Evolutionary conservation across 2,113 vertebrate species (phyloP).

Genomic region (Thermophis baileyi): DNA sequence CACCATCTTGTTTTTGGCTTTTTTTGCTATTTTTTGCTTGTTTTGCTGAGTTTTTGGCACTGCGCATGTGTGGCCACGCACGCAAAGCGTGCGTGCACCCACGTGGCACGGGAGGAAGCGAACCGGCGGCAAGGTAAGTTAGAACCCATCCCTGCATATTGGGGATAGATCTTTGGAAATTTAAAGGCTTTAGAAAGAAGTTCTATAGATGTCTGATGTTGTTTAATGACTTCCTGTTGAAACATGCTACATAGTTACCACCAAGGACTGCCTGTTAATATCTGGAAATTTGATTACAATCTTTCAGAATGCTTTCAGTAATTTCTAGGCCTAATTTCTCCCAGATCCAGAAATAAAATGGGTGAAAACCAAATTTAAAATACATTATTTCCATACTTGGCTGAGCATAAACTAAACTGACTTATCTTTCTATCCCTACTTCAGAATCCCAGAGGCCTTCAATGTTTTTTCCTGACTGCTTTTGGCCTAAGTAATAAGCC

Average conservation of each 20-base stretch:
- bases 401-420: conserved; percentile 17
- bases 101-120: too few species aligned
- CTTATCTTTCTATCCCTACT: neutral
- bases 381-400: neutral
- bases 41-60: too few species aligned
- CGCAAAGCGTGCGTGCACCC: too few species aligned
- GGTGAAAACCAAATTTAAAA: neutral
- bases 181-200: conserved; percentile 7
- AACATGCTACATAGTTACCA: neutral
- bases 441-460: neutral
- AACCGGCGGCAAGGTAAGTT: too few species aligned
- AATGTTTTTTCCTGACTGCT: neutral
- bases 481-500: neutral
- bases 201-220: neutral
- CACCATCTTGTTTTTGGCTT: too few species aligned
- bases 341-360: neutral
- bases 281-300: neutral
- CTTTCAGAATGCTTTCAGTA: neutral
- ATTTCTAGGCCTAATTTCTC: neutral
- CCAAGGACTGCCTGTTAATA: neutral
- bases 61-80: too few species aligned
- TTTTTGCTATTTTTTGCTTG: too few species aligned
- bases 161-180: neutral
- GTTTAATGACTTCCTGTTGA: neutral
- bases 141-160: too few species aligned